phyloP scores from a whole-genome alignment of 2,797 vertebrate genomes.

The Avahi laniger region DNA sequence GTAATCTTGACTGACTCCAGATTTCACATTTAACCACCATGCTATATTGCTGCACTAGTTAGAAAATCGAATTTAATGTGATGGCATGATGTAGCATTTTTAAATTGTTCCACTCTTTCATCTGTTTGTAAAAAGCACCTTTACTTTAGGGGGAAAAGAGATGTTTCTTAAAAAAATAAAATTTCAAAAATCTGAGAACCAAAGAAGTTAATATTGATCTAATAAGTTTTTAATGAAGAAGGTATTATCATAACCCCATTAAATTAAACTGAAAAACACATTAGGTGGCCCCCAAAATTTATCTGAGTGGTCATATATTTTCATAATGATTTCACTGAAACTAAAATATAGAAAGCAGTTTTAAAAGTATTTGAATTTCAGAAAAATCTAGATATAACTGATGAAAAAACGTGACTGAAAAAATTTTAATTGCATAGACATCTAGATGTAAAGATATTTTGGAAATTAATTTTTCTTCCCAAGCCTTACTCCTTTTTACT shows the following conservation, averaged over 20 bases:
- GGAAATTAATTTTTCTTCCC: conserved; percentile 46
- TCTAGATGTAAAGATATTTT: background rate
- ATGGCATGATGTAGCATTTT: background rate
- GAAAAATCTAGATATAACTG: background rate
- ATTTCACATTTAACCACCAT: background rate
- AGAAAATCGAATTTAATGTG: background rate
- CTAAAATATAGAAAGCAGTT: background rate
- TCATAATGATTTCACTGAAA: background rate
- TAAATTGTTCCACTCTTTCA: background rate
- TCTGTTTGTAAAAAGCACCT: background rate
- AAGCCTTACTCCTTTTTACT: background rate
- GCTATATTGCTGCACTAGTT: background rate
- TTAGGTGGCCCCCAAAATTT: background rate
- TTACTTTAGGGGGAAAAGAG: background rate
- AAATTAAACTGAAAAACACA: background rate
- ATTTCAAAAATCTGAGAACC: background rate
- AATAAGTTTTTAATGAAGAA: background rate
- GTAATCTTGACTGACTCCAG: background rate
- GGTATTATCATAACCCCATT: background rate
- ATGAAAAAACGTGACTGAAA: background rate
- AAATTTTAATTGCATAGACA: background rate
- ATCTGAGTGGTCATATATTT: background rate
- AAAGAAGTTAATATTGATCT: background rate
- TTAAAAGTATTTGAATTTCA: conserved; percentile 6
- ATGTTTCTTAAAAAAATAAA: conserved; percentile 9